Conservation (phyloP, 2,888 invertebrate species). For the Rhynchonema sp. region DNA sequence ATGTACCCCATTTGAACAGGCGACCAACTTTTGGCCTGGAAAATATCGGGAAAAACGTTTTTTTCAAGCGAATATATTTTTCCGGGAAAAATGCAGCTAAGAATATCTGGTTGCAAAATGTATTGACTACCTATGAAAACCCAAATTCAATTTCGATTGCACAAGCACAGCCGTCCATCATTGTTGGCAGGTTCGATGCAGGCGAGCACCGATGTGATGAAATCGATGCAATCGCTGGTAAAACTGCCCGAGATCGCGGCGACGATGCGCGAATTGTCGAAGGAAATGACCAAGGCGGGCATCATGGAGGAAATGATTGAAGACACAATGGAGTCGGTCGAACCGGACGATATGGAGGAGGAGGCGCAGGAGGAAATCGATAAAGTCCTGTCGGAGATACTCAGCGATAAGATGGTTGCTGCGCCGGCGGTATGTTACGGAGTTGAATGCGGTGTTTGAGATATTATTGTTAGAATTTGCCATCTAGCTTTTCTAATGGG, state of each 20-base stretch:
- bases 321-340: conserved; percentile 68
- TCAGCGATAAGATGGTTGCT: conserved; percentile 22
- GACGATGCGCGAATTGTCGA: conserved; percentile 87
- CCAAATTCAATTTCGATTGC: no score
- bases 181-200: conserved; percentile 15
- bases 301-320: conserved; percentile 96
- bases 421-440: conserved; percentile 16
- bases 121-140: no score
- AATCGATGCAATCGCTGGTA: conserved; percentile 78
- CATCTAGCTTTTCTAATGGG: no score
- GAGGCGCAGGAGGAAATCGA: conserved; percentile 81
- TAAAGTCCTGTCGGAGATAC: conserved; percentile 44
- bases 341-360: conserved; percentile 80
- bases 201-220: conserved; percentile 86
- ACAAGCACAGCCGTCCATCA: no score
- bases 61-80: no score
- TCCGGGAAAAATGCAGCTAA: no score
- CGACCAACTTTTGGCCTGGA: no score
- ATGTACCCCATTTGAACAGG: no score
- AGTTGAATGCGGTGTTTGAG: no score
- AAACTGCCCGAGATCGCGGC: conserved; percentile 68
- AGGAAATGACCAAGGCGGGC: conserved; percentile 95
- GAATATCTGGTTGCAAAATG: no score
- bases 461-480: no score
- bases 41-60: no score